Percentiles rank a stretch among this genome's conserved stretches.
Evolutionary conservation across 2,797 vertebrate genomes (phyloP).

Genomic region (Halcyon chelicuti): DNA sequence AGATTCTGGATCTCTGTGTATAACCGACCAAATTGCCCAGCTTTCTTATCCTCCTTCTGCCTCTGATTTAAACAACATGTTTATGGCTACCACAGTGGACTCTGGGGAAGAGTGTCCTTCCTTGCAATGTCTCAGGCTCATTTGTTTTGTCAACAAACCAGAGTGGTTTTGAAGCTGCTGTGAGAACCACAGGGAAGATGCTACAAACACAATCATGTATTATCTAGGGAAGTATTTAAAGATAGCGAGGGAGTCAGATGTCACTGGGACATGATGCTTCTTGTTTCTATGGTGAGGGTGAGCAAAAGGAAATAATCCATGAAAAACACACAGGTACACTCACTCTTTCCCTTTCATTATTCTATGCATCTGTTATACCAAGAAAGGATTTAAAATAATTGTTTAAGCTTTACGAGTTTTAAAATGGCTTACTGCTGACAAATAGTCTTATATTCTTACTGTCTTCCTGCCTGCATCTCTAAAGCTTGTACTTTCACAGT

Average conservation of each 20-base stretch:
- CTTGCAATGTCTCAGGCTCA: background rate
- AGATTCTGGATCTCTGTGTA: background rate
- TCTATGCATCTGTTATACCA: background rate
- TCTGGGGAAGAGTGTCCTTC: slow-evolving; percentile 6
- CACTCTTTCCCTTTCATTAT: background rate
- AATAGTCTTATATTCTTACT: background rate
- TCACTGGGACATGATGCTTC: background rate
- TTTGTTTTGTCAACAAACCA: slow-evolving; percentile 58
- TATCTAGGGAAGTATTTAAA: slow-evolving; percentile 22
- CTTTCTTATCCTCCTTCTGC: slow-evolving; percentile 18
- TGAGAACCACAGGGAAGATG: slow-evolving; percentile 7
- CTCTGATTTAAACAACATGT: background rate
- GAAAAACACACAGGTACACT: background rate
- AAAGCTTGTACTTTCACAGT: background rate
- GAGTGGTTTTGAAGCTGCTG: background rate
- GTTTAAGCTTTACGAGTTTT: background rate
- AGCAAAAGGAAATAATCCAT: slow-evolving; percentile 3
- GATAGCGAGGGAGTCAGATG: background rate
- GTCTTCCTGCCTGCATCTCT: background rate
- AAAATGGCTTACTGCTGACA: background rate
- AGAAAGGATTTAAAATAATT: background rate
- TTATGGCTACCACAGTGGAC: background rate
- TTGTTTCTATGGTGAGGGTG: slow-evolving; percentile 16
- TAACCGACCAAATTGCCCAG: background rate
- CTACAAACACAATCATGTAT: slow-evolving; percentile 6